phyloP scores from a whole-genome alignment of 1,140 invertebrate species.

The Anthonomus grandis region DNA sequence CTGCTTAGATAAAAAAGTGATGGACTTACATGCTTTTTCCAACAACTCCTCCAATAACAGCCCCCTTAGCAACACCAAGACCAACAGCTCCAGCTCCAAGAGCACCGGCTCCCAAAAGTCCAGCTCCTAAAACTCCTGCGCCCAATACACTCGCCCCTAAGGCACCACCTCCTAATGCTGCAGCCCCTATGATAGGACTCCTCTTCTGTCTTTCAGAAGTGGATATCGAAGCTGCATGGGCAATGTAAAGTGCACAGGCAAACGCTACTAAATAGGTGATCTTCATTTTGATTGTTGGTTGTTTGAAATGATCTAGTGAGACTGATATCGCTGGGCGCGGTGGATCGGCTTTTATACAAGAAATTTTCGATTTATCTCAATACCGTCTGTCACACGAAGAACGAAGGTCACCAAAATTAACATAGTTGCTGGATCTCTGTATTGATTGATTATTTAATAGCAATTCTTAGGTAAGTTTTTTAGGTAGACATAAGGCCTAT shows the following conservation, averaged over 20 bases:
- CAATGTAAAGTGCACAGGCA: slow-evolving; percentile 17
- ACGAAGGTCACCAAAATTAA: slow-evolving; percentile 22
- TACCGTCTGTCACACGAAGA: slow-evolving; percentile 4
- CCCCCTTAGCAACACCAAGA: slow-evolving; percentile 25
- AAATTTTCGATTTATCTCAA: slow-evolving; percentile 17
- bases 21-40: slow-evolving; percentile 21
- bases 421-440: slow-evolving; percentile 16
- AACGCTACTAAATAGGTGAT: slow-evolving; percentile 11
- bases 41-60: slow-evolving; percentile 28
- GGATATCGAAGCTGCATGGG: slow-evolving; percentile 29
- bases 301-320: slow-evolving; percentile 5
- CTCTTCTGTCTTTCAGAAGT: slow-evolving; percentile 28
- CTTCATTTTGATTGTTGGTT: slow-evolving; percentile 18
- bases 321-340: slow-evolving; percentile 16
- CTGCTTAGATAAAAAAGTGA: not conserved
- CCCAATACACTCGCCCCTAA: slow-evolving; percentile 27
- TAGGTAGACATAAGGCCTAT: no score
- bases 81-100: slow-evolving; percentile 31
- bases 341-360: slow-evolving; percentile 19
- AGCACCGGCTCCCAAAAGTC: slow-evolving; percentile 39
- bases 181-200: slow-evolving; percentile 43
- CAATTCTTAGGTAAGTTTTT: no score
- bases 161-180: slow-evolving; percentile 21
- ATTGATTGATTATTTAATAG: no score
- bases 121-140: slow-evolving; percentile 36